Base-by-base conservation (phyloP, 2,797 vertebrate genomes). In the Phaenicophaeus curvirostris region DNA sequence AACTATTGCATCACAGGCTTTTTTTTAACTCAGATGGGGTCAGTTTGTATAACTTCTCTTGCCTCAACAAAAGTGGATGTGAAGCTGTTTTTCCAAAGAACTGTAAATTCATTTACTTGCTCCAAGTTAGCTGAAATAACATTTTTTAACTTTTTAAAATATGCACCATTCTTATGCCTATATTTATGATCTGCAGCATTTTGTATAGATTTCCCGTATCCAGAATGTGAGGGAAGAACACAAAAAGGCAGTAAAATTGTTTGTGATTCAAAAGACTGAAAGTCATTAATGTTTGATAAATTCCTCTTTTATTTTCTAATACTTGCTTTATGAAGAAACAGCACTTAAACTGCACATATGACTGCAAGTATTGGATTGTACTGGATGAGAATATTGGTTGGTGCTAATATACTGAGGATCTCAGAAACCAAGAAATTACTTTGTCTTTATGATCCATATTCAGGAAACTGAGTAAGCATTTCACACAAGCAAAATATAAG, bases 141-240 rank as follows among this genome's bases (percentile, higher is more conserved):
- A 5, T 19, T 57, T 75, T 54, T 24, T 5, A 30, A 23, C 3
- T 13, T 42, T 58, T 63, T 87, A 21, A 2, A 13, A 3, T 50
- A 54, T 23, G 4, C 5, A 51, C 4, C 3, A 5, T 20, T 55
- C 1, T 51, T 42, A 69, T 19, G 8, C 12, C 4, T 53, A 3
- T 18, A 50, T 63, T 81, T 68, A 24, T 62, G 2, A 71, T 68
- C 15, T 81, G 7, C 21, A 15, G 8, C 28, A 5, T 39, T 63
- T 44, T 54, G 0, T 23, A 28, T 7, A 5, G 6, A 14, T 35
- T 30, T 30, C 31, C 75, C 14, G 44, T 44, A 59, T 44, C 5
- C 11, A 39, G 8, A 18, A 41, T 42, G 54, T 24, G 15, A 48
- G 2, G 7, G 30, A 59, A 41, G 31, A 78, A 72, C 66, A 6